A percentile compares a stretch with the other conserved stretches of the same genome.
phyloP scores from a whole-genome alignment of 1,140 invertebrate genomes.

The Drosophila truncata region DNA sequence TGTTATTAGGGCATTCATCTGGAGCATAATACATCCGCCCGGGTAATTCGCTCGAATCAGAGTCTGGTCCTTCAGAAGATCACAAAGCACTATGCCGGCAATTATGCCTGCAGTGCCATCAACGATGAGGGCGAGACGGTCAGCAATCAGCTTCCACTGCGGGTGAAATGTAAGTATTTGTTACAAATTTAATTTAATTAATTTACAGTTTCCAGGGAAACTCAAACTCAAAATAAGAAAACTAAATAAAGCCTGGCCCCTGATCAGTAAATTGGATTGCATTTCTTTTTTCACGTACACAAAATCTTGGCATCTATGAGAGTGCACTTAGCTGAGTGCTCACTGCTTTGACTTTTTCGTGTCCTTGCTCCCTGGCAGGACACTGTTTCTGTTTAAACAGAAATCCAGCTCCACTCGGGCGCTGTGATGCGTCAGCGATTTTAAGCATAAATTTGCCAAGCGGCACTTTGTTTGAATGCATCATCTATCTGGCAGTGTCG shows the following conservation, averaged over 20 bases:
- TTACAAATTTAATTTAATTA: background rate
- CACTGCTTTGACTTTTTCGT: conserved; percentile 1
- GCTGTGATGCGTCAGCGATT: conserved; percentile 57
- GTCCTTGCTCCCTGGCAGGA: background rate
- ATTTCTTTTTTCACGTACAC: background rate
- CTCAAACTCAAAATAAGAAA: background rate
- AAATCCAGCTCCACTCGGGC: conserved; percentile 10
- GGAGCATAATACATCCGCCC: conserved; percentile 91
- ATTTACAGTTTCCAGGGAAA: too few species aligned
- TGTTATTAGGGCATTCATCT: conserved; percentile 89
- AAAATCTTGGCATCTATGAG: background rate
- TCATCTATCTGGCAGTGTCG: conserved; percentile 63
- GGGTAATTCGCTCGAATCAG: conserved; percentile 93
- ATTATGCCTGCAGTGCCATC: conserved; percentile 92
- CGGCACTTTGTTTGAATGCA: conserved; percentile 64
- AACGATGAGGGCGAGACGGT: conserved; percentile 93
- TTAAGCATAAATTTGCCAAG: conserved; percentile 63
- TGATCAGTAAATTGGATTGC: background rate
- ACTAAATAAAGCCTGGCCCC: background rate
- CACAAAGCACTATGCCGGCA: conserved; percentile 91
- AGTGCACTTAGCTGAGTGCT: conserved; percentile 4
- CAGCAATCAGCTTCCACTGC: conserved; percentile 91
- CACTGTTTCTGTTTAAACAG: conserved; percentile 27
- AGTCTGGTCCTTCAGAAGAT: conserved; percentile 94
- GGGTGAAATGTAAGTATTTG: conserved; percentile 93